These are phyloP conservation scores for Mastigias papua DNA, from an alignment of 30 jellyfish, hydroid and myxozoan species.

Conservation along the genomic window DNA sequence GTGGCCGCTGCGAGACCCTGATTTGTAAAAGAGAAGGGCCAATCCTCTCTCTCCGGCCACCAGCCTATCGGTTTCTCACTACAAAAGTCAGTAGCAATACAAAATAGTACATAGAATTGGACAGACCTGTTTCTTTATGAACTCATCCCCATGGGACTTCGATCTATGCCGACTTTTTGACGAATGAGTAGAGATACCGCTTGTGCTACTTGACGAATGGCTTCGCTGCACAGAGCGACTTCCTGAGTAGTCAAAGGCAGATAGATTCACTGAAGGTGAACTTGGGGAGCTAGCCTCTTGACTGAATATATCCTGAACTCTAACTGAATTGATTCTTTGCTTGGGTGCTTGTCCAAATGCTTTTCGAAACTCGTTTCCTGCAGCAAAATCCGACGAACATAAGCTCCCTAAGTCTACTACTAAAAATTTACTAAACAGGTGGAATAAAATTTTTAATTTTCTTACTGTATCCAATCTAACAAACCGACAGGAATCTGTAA, in stretches of 20 bases:
- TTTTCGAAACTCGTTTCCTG: conserved; percentile 62
- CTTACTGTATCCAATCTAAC: too few relatives aligned
- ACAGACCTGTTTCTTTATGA: conserved; percentile 62
- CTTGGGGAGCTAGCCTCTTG: conserved; percentile 47
- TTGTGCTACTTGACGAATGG: conserved; percentile 66
- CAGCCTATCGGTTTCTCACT: too few relatives aligned
- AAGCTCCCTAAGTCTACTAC: too few relatives aligned
- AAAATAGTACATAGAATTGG: too few relatives aligned
- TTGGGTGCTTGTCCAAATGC: conserved; percentile 59
- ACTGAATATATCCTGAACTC: conserved; percentile 77
- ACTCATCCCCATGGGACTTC: conserved; percentile 88
- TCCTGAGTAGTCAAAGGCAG: conserved; percentile 54
- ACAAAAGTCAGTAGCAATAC: too few relatives aligned
- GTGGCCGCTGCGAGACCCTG: too few relatives aligned
- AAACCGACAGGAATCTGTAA: too few relatives aligned
- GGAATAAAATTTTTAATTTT: too few relatives aligned
- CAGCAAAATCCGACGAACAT: too few relatives aligned
- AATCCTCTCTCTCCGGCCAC: too few relatives aligned
- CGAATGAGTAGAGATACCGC: conserved; percentile 68
- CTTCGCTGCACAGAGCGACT: conserved; percentile 49
- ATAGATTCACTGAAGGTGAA: conserved; percentile 61
- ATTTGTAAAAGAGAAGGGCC: too few relatives aligned
- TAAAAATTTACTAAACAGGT: too few relatives aligned
- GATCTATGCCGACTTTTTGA: conserved; percentile 80
- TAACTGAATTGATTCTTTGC: conserved; percentile 39